Conservation (phyloP, 2,113 vertebrate species). For the Agapornis roseicollis region DNA sequence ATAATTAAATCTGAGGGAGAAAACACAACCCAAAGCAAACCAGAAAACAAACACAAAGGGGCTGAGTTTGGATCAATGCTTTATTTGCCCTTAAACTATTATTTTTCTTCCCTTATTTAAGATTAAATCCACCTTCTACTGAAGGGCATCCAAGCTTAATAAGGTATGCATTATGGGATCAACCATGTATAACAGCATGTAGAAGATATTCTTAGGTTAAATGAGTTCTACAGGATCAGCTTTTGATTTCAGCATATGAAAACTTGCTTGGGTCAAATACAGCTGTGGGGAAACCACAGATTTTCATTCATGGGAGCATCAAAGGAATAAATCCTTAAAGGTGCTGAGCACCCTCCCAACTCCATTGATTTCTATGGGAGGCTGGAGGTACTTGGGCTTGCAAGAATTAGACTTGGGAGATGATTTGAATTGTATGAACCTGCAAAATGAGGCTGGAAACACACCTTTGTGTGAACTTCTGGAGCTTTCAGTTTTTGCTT, state of each 20-base stretch:
- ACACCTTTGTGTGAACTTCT: not conserved
- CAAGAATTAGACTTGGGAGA: not conserved
- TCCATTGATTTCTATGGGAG: not conserved
- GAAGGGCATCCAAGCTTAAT: not conserved
- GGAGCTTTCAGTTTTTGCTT: fast-evolving
- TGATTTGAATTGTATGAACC: not conserved
- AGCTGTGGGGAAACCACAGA: not conserved
- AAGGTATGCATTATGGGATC: not conserved
- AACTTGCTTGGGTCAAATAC: not conserved
- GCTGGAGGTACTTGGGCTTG: not conserved
- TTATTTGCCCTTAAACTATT: not conserved
- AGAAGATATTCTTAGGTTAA: not conserved
- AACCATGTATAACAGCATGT: not conserved
- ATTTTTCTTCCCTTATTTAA: not conserved
- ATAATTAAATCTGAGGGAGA: not conserved
- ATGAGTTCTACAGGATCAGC: not conserved
- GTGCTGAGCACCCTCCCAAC: not conserved
- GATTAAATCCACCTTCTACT: not conserved
- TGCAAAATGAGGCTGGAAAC: not conserved
- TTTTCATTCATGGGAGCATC: not conserved
- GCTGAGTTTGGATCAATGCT: not conserved
- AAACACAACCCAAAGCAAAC: not conserved
- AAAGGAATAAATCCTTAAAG: not conserved
- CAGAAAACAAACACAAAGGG: not conserved
- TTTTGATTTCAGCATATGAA: not conserved